Percentiles rank a stretch among this genome's conserved stretches.
Evolutionary conservation across 2,113 vertebrate genomes (phyloP).

Genomic region (Marcusenius ussheri): DNA sequence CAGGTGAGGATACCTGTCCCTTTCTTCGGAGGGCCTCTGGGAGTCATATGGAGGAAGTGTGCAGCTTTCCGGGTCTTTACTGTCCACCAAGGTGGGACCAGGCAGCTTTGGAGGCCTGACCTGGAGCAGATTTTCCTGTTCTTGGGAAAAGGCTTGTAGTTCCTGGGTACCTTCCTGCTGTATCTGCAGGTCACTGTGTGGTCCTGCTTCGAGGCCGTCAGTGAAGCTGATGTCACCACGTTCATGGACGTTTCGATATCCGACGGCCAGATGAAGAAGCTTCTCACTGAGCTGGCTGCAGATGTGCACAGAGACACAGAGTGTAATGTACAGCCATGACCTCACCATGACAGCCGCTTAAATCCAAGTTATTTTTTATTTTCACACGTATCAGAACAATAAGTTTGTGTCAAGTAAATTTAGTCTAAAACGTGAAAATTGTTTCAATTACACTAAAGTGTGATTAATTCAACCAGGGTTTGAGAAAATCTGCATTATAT

Average conservation of each 20-base stretch:
- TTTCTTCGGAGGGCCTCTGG: background rate
- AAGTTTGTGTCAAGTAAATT: background rate
- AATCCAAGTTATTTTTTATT: background rate
- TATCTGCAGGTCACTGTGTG: constrained; percentile 31
- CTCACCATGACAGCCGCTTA: background rate
- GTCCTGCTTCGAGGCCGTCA: constrained; percentile 42
- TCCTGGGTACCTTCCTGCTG: constrained; percentile 34
- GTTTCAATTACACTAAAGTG: background rate
- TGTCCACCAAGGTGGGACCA: constrained; percentile 28
- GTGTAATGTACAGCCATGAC: constrained; percentile 48
- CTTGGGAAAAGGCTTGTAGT: constrained; percentile 1
- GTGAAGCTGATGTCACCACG: constrained; percentile 41
- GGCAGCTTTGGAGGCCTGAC: constrained; percentile 18
- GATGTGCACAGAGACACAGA: constrained; percentile 42
- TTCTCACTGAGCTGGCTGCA: constrained; percentile 58
- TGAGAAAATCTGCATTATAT: background rate
- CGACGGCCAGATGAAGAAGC: constrained; percentile 65
- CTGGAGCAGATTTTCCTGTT: background rate
- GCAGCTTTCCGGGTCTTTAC: background rate
- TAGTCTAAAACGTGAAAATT: background rate
- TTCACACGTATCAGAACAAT: background rate
- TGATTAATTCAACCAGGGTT: background rate
- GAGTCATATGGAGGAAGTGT: background rate
- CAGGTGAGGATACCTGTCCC: background rate
- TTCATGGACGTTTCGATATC: constrained; percentile 73